A percentile compares a stretch with the other conserved stretches of the same genome.
These are phyloP conservation scores for Gorsachius magnificus DNA, from an alignment of 2,797 vertebrate species.

Conservation along the genomic window DNA sequence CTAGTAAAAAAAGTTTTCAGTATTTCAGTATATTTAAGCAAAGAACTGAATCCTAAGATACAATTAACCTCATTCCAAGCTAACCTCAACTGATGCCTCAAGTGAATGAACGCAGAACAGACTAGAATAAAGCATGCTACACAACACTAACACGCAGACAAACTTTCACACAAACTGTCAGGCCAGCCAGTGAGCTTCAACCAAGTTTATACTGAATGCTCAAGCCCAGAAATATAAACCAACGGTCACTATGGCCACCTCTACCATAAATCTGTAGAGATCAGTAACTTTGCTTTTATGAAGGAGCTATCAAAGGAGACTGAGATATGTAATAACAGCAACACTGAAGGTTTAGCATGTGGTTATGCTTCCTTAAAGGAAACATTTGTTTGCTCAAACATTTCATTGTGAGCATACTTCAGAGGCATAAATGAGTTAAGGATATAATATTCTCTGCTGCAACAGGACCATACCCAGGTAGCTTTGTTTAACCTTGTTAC, in stretches of 20 bases:
- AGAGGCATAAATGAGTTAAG: not conserved
- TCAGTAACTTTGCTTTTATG: not conserved
- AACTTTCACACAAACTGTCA: constrained; percentile 71
- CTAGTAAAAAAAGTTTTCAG: not conserved
- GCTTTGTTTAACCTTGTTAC: not conserved
- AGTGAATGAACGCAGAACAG: not conserved
- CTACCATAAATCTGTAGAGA: not conserved
- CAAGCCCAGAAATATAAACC: not conserved
- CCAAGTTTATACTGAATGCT: not conserved
- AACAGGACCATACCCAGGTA: not conserved
- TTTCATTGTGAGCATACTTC: not conserved
- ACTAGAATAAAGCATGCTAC: constrained; percentile 67
- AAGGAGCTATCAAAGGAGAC: not conserved
- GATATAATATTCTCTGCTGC: not conserved
- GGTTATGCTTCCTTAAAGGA: not conserved
- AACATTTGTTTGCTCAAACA: not conserved
- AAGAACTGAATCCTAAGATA: not conserved
- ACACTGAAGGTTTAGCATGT: not conserved
- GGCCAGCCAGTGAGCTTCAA: constrained; percentile 10
- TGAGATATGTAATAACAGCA: not conserved
- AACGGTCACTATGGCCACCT: not conserved
- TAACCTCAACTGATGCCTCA: not conserved
- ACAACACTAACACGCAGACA: constrained; percentile 72
- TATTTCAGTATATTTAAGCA: not conserved
- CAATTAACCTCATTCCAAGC: not conserved